Conservation (phyloP, 2,797 vertebrate species). For the Catostomus latipinnis region DNA sequence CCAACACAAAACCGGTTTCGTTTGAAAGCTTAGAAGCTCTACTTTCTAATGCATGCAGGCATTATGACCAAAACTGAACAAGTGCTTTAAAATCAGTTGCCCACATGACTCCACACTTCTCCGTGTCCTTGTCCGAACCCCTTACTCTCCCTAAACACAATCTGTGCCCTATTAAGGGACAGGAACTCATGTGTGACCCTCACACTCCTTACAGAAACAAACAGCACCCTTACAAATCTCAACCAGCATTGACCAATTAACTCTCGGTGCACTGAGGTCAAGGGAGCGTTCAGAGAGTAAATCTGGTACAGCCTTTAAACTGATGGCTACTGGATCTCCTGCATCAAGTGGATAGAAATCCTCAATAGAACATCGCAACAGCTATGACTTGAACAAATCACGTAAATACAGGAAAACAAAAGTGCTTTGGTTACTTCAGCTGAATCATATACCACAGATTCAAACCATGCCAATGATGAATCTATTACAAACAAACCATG, state of each 20-base stretch:
- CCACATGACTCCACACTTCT: too few species aligned
- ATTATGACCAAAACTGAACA: too few species aligned
- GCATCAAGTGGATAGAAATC: not conserved
- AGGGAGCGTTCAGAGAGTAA: conserved; percentile 8
- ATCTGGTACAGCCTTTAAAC: conserved; percentile 1
- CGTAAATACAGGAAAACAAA: not conserved
- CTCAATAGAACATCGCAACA: not conserved
- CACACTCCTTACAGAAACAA: conserved; percentile 48
- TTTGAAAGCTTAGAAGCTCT: too few species aligned
- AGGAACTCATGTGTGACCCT: conserved; percentile 49
- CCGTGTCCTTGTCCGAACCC: not conserved
- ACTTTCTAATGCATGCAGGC: too few species aligned
- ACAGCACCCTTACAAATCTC: conserved; percentile 40
- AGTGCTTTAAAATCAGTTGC: too few species aligned
- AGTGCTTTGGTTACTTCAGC: too few species aligned
- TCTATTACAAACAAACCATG: conserved; percentile 9
- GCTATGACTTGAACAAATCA: not conserved
- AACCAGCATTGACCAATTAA: conserved; percentile 40
- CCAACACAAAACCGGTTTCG: too few species aligned
- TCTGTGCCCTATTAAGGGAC: conserved; percentile 41
- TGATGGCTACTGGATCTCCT: not conserved
- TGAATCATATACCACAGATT: not conserved
- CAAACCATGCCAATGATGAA: not conserved
- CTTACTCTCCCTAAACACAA: not conserved
- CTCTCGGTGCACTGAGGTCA: conserved; percentile 28